phyloP scores from a whole-genome alignment of 2,797 vertebrate genomes.

The Alfaro cultratus region DNA sequence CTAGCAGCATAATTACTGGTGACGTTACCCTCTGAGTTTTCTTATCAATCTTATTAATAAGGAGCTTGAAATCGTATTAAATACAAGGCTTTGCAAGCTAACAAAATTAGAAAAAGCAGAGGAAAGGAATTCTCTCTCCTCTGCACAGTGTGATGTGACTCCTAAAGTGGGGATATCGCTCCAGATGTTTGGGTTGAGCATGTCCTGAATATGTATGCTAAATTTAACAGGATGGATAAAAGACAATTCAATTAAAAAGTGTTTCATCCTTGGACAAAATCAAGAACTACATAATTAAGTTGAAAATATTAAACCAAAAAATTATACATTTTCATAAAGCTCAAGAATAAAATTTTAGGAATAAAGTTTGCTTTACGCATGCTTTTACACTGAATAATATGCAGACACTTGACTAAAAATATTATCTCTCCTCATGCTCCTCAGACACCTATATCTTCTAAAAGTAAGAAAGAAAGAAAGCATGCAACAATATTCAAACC shows the following conservation, averaged over 20 bases:
- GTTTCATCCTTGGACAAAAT: not conserved
- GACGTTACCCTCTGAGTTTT: slow-evolving; percentile 76
- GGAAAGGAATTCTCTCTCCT: slow-evolving; percentile 39
- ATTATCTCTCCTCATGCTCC: not conserved
- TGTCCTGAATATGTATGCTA: slow-evolving; percentile 11
- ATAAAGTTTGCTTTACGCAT: not conserved
- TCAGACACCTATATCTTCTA: slow-evolving; percentile 14
- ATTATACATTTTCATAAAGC: not conserved
- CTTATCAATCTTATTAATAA: slow-evolving; percentile 74
- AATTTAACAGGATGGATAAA: slow-evolving; percentile 11
- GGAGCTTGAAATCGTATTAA: slow-evolving; percentile 52
- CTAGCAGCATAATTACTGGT: slow-evolving; percentile 68
- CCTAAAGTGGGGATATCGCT: slow-evolving; percentile 19
- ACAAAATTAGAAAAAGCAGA: slow-evolving; percentile 46
- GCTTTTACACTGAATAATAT: not conserved
- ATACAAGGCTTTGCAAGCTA: slow-evolving; percentile 55
- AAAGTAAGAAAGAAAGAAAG: slow-evolving; percentile 24
- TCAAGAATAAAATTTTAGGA: not conserved
- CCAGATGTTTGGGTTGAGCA: slow-evolving; percentile 36
- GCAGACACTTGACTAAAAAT: slow-evolving; percentile 15
- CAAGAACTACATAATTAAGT: not conserved
- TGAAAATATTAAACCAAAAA: not conserved
- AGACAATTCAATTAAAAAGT: not conserved
- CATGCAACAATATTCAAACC: slow-evolving; percentile 22
- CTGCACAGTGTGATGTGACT: slow-evolving; percentile 32